Evolutionary conservation across 2,113 vertebrate genomes (phyloP).

Genomic region (Limnothrissa miodon): DNA sequence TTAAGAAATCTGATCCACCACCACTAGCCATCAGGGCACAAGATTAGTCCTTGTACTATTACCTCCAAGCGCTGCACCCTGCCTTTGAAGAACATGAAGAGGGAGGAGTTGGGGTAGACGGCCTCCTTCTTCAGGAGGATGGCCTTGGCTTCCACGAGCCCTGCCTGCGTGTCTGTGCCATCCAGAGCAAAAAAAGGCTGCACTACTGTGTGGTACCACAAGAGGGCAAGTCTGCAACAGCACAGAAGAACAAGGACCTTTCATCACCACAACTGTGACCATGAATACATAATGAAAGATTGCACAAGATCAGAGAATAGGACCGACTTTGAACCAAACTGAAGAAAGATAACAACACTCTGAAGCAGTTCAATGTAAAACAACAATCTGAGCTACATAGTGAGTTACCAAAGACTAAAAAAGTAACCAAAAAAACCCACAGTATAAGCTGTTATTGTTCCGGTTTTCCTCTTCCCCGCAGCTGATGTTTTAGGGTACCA

Average conservation of each 20-base stretch:
- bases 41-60: neutral
- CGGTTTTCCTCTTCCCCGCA: neutral
- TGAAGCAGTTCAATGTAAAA: neutral
- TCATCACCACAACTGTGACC: conserved; percentile 98
- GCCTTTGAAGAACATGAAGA: conserved; percentile 97
- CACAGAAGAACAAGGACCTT: conserved; percentile 80
- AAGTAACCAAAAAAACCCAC: too few relatives aligned
- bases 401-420: too few relatives aligned
- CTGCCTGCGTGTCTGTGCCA: conserved; percentile 83
- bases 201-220: conserved; percentile 96
- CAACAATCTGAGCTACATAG: too few relatives aligned
- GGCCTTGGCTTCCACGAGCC: conserved; percentile 86
- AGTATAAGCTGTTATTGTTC: neutral
- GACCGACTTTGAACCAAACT: too few relatives aligned
- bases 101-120: conserved; percentile 89
- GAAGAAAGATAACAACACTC: neutral
- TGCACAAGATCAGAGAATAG: too few relatives aligned
- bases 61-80: conserved; percentile 93
- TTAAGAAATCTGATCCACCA: neutral
- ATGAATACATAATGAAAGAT: conserved; percentile 58
- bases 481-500: neutral
- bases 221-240: conserved; percentile 79
- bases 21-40: too few relatives aligned
- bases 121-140: conserved; percentile 88
- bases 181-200: conserved; percentile 94